Percentiles rank a stretch among this genome's conserved stretches.
Evolutionary conservation across 2,888 invertebrate genomes (phyloP).

Genomic region (Aleiodes alternator): DNA sequence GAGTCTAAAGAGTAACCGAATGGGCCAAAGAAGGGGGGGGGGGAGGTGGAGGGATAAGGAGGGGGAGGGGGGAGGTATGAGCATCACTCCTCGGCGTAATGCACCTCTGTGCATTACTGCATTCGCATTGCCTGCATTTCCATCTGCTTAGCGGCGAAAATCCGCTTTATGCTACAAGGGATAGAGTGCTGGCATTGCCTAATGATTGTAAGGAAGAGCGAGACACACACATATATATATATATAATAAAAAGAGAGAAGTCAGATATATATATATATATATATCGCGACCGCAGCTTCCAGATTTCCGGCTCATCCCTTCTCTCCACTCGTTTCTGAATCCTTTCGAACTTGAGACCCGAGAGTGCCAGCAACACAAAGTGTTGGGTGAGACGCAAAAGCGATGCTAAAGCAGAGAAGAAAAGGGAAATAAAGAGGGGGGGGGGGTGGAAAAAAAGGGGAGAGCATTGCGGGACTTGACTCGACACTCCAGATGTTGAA

Average conservation of each 20-base stretch:
- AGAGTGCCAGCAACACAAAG: constrained; percentile 26
- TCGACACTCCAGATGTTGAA: constrained; percentile 44
- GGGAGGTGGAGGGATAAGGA: neutral
- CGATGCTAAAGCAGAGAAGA: neutral
- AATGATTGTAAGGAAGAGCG: constrained; percentile 54
- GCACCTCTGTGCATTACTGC: constrained; percentile 65
- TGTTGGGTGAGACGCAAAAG: constrained; percentile 9
- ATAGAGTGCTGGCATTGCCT: constrained; percentile 60
- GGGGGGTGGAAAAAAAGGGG: constrained; percentile 1
- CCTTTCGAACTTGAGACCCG: constrained; percentile 36
- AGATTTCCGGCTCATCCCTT: constrained; percentile 50
- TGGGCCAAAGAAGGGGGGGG: no score
- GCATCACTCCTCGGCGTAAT: constrained; percentile 52
- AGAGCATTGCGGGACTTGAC: constrained; percentile 45
- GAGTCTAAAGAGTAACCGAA: no score
- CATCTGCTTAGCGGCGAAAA: constrained; percentile 70
- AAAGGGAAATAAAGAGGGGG: neutral
- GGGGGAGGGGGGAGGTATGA: constrained; percentile 1
- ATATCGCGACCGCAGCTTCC: constrained; percentile 48
- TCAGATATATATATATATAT: constrained; percentile 41
- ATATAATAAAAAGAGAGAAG: constrained; percentile 36
- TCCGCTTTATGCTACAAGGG: constrained; percentile 71
- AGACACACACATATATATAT: constrained; percentile 26
- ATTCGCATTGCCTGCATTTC: constrained; percentile 67
- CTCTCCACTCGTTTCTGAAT: constrained; percentile 18